Conservation (phyloP, 2,113 vertebrate genomes). For the Pollimyrus isidori region DNA sequence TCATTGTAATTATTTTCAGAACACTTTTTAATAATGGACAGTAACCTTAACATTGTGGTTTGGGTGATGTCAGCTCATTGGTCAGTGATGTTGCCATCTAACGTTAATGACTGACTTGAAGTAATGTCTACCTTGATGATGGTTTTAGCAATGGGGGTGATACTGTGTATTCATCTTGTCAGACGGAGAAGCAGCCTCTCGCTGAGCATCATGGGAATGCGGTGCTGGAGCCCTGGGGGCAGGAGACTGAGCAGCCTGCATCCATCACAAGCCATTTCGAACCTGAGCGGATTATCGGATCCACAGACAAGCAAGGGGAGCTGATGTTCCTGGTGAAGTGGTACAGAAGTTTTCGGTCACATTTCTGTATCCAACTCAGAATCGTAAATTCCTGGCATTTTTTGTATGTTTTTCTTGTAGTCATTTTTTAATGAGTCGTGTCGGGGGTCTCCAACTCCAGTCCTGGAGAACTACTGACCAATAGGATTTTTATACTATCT, state of each 20-base stretch:
- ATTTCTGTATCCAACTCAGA: neutral
- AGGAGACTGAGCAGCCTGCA: constrained; percentile 67
- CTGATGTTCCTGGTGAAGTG: constrained; percentile 99
- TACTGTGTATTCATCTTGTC: constrained; percentile 1
- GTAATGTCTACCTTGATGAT: neutral
- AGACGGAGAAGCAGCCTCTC: constrained; percentile 34
- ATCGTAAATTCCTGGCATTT: neutral
- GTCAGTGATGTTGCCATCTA: neutral
- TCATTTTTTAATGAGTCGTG: neutral
- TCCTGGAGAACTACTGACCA: neutral
- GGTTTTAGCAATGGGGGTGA: neutral
- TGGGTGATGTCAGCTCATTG: neutral
- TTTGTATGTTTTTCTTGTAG: neutral
- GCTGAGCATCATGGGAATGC: constrained; percentile 27
- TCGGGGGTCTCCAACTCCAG: neutral
- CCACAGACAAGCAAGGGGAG: constrained; percentile 91
- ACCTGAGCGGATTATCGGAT: constrained; percentile 95
- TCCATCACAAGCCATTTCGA: constrained; percentile 76
- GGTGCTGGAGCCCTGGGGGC: constrained; percentile 57
- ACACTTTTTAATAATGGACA: neutral
- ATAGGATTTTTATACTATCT: no score
- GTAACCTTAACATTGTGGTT: neutral
- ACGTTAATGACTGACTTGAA: no score
- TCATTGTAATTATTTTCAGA: neutral
- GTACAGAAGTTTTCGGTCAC: constrained; percentile 52